These are phyloP conservation scores for Rhabdomys pumilio DNA, from an alignment of 2,797 vertebrate genomes.

Conservation along the genomic window DNA sequence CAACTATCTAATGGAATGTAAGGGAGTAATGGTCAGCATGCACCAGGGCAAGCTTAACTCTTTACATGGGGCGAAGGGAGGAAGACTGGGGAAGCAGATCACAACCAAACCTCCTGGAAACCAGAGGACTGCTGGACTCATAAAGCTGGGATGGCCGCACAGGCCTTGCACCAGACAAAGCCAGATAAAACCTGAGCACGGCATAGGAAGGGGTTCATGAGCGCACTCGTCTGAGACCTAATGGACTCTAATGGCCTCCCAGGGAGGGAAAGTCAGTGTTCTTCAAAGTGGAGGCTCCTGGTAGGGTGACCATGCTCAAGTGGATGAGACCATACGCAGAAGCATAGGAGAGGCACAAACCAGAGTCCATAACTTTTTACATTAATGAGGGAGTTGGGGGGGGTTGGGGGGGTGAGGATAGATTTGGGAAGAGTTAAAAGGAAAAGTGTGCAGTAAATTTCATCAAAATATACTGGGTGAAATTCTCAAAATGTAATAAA, in stretches of 20 bases:
- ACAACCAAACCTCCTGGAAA: not conserved
- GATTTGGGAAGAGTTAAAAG: not conserved
- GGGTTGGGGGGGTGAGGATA: too few species aligned
- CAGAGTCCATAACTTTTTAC: not conserved
- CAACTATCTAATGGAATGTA: not conserved
- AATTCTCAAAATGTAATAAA: not conserved
- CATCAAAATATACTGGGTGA: not conserved
- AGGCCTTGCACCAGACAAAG: too few species aligned
- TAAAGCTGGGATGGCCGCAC: not conserved
- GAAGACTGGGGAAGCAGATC: not conserved
- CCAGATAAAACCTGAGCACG: not conserved
- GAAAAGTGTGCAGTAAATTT: not conserved
- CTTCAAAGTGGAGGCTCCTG: not conserved
- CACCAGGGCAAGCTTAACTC: not conserved
- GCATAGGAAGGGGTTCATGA: not conserved
- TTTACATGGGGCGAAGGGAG: not conserved
- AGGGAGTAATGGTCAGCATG: not conserved
- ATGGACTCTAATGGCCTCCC: not conserved
- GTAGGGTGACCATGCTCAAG: not conserved
- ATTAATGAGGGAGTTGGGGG: not conserved
- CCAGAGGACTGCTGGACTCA: not conserved
- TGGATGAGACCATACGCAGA: not conserved
- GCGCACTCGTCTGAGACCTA: not conserved
- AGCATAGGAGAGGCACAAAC: not conserved
- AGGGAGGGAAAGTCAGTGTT: not conserved